Base-by-base conservation (phyloP, 2,113 vertebrate genomes). In the Gavialis gangeticus region DNA sequence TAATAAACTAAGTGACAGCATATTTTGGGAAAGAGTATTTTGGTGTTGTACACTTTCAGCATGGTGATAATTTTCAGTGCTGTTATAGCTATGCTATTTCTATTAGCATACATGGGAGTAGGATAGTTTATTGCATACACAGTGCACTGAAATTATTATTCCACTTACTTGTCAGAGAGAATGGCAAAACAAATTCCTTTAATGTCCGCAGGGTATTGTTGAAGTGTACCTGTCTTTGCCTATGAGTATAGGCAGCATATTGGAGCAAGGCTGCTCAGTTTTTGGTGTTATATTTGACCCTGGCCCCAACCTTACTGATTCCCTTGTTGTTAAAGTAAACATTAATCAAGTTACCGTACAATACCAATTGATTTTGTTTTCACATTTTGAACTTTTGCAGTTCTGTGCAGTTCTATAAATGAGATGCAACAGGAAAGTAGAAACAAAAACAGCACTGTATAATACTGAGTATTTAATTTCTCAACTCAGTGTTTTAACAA, bases 211-310 rank as follows among this genome's bases (percentile, higher is more conserved):
- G 22, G 6, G 12, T 28, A 21, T 93, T 28, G 16, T 87, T 78
- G 58, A 82, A 95, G 93, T 46, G 80, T 92, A 79, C 67, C 84
- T 87, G 73, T 85, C 86, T 75, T 30, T 89, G 82, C 85, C 86
- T 90, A 19, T 79, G 66, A 66, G 25, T 56, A 60, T 25, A 83
- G 84, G n/a, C 16, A 1, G 75, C 25, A 11, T 89, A 37, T 92
- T 94, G 82, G 71, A 69, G 63, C 24, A 71, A 87, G 0, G 2
- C 81, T 85, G 8, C 57, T 89, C 69, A 13, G 62, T 67, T 64
- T 73, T 25, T 46, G 37, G 69, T 73, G 69, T 22, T 46, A 13
- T 73, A 37, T 73, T 25, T 46, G 34, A 73, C 34, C 13, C 21
- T 46, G 14, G 34, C 46, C 46, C 46, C 46, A 46, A 46, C 7